Conservation (phyloP, 2,888 invertebrate species). For the Empis stercorea region DNA sequence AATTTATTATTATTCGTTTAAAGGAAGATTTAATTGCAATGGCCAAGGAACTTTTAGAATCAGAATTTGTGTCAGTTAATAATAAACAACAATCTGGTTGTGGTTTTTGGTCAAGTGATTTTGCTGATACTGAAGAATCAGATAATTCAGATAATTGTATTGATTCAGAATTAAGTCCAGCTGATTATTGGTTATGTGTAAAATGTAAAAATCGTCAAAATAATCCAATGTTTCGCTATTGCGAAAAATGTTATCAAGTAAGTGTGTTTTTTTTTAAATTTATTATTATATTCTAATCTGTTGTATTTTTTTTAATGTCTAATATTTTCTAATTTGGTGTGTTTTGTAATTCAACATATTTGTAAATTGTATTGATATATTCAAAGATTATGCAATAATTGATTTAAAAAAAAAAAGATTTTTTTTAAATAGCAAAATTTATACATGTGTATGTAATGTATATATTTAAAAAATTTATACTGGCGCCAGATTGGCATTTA, state of each 20-base stretch:
- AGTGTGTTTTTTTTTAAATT: slow-evolving; percentile 3
- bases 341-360: no score
- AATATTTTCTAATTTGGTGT: no score
- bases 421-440: no score
- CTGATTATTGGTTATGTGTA: slow-evolving; percentile 51
- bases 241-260: slow-evolving; percentile 59
- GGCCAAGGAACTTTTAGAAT: slow-evolving; percentile 2
- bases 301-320: no score
- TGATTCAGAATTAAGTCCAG: slow-evolving; percentile 41
- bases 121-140: slow-evolving; percentile 20
- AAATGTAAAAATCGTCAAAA: slow-evolving; percentile 48
- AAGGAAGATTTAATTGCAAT: slow-evolving; percentile 17
- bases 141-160: slow-evolving; percentile 20
- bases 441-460: no score
- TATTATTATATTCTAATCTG: no score
- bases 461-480: not conserved
- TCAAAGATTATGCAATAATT: no score
- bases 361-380: no score
- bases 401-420: no score
- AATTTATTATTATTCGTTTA: not conserved
- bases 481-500: no score
- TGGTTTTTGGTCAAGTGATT: slow-evolving; percentile 15
- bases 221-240: slow-evolving; percentile 53
- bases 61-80: slow-evolving; percentile 7
- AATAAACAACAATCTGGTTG: slow-evolving; percentile 4